Percentiles rank a stretch among this genome's conserved stretches.
phyloP scores from a whole-genome alignment of 2,888 invertebrate genomes.

The Oithona nana region DNA sequence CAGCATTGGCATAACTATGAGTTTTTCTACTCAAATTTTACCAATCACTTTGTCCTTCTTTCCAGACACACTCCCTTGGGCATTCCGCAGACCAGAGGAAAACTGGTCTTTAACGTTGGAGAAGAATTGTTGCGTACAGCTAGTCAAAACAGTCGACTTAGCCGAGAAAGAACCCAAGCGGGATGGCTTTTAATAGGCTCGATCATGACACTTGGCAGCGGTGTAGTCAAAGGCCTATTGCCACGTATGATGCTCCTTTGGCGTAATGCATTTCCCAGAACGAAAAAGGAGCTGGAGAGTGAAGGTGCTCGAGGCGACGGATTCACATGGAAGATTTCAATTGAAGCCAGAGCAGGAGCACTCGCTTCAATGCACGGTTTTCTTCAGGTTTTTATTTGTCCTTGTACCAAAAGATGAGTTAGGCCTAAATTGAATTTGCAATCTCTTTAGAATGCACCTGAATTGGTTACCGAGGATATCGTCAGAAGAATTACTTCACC shows the following conservation, averaged over 20 bases:
- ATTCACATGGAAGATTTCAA: constrained; percentile 83
- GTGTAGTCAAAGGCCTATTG: constrained; percentile 17
- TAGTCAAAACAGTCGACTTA: constrained; percentile 84
- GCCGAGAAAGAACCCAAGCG: constrained; percentile 82
- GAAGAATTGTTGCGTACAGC: constrained; percentile 89
- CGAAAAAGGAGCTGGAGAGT: constrained; percentile 84
- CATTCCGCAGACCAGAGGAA: constrained; percentile 88
- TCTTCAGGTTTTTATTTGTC: too few species aligned
- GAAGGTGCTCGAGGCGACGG: constrained; percentile 78
- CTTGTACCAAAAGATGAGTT: too few species aligned
- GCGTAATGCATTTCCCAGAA: constrained; percentile 94
- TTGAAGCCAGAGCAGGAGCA: constrained; percentile 90
- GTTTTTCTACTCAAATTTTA: not conserved
- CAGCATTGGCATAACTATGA: not conserved
- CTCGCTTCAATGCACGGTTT: constrained; percentile 88
- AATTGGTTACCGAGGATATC: constrained; percentile 68
- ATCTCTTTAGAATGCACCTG: constrained; percentile 47
- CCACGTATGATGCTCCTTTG: constrained; percentile 84
- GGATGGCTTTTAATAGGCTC: constrained; percentile 95
- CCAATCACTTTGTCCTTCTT: not conserved
- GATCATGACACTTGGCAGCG: constrained; percentile 71
- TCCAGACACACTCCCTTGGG: constrained; percentile 57
- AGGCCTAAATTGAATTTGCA: not conserved
- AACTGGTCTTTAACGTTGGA: constrained; percentile 83
- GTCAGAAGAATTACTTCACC: constrained; percentile 54